Conservation (phyloP, 2,797 vertebrate genomes). For the Steatocranus sp. region DNA sequence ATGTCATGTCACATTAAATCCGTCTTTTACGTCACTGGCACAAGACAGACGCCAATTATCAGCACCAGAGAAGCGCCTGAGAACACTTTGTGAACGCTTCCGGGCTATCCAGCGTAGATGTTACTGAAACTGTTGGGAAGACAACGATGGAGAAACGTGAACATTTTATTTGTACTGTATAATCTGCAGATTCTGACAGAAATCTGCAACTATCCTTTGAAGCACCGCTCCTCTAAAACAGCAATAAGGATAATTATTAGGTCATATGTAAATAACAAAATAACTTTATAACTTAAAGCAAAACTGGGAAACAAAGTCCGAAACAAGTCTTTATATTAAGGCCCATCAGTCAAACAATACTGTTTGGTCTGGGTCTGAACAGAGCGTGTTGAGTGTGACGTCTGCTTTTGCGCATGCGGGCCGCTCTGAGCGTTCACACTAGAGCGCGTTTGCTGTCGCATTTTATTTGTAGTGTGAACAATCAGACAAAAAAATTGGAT, state of each 20-base stretch:
- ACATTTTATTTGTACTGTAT: background rate
- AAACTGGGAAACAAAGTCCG: fast-evolving
- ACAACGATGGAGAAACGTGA: fast-evolving
- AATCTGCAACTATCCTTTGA: background rate
- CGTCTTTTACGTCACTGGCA: background rate
- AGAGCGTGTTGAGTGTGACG: no score
- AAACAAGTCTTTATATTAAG: no score
- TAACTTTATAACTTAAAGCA: no score
- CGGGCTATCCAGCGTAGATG: fast-evolving
- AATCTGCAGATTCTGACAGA: background rate
- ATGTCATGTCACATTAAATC: background rate
- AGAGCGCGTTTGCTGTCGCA: fast-evolving
- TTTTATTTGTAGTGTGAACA: background rate
- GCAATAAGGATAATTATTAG: no score
- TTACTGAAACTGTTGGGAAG: fast-evolving
- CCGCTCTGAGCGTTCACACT: fast-evolving
- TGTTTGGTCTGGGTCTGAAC: no score
- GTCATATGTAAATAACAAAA: no score
- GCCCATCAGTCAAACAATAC: no score
- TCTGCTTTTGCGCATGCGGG: background rate
- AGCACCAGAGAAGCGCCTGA: fast-evolving
- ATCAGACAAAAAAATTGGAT: fast-evolving
- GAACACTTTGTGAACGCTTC: fast-evolving
- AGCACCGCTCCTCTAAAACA: background rate
- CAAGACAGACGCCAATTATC: background rate